phyloP scores from a whole-genome alignment of 2,797 vertebrate species.

The Microhierax caerulescens region DNA sequence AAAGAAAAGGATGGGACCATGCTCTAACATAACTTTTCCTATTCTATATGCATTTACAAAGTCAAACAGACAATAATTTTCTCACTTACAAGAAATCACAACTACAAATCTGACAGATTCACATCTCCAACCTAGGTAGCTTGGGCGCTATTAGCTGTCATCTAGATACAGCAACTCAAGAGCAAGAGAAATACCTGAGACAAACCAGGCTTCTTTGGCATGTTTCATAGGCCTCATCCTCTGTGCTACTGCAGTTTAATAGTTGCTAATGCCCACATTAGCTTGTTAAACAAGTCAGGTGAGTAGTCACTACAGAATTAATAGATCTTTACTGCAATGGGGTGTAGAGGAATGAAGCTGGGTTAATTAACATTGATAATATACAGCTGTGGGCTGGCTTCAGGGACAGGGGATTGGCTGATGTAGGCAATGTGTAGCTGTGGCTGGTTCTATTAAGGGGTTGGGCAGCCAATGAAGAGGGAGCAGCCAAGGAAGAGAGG shows the following conservation, averaged over 20 bases:
- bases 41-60: background rate
- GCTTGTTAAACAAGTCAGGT: background rate
- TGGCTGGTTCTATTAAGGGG: too few species aligned
- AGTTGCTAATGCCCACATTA: background rate
- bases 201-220: background rate
- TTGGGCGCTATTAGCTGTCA: background rate
- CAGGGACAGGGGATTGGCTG: too few species aligned
- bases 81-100: background rate
- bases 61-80: background rate
- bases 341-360: too few species aligned
- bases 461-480: too few species aligned
- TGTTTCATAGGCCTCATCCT: fast-evolving
- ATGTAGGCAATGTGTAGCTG: too few species aligned
- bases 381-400: too few species aligned
- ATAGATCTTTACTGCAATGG: background rate
- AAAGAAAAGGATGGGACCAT: background rate
- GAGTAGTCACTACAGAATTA: background rate
- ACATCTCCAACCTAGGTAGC: background rate
- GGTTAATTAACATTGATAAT: too few species aligned
- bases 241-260: background rate
- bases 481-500: too few species aligned
- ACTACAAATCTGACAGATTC: background rate
- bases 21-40: background rate
- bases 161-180: background rate
- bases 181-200: background rate